Conservation (phyloP, 2,888 invertebrate genomes). For the Apodemia mormo region DNA sequence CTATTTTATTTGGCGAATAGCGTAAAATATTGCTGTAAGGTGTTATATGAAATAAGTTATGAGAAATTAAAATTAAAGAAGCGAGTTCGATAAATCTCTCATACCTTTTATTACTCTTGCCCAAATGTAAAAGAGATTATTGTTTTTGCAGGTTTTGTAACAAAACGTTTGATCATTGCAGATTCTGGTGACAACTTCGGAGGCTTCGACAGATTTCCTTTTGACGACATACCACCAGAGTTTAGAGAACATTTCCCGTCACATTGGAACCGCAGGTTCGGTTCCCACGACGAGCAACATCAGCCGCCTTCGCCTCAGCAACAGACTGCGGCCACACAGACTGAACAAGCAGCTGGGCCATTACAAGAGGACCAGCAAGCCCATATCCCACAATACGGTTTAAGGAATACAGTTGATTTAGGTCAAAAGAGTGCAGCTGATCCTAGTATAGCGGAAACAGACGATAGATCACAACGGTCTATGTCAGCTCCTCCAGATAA, state of each 20-base stretch:
- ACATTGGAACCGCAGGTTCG: constrained; percentile 69
- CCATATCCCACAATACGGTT: constrained; percentile 84
- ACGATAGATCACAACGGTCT: constrained; percentile 85
- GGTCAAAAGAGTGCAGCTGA: constrained; percentile 84
- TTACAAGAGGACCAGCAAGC: constrained; percentile 48
- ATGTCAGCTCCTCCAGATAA: constrained; percentile 90
- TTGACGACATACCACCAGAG: constrained; percentile 77
- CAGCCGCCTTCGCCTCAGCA: constrained; percentile 51
- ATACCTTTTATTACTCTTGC: no score
- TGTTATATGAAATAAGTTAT: no score
- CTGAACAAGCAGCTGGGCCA: constrained; percentile 55
- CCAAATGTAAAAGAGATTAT: neutral
- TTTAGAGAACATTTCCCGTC: constrained; percentile 75
- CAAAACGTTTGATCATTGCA: constrained; percentile 59
- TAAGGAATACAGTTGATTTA: constrained; percentile 90
- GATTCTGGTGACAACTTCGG: constrained; percentile 74
- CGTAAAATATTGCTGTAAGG: no score
- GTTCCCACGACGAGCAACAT: constrained; percentile 56
- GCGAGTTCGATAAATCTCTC: no score
- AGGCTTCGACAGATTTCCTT: constrained; percentile 79
- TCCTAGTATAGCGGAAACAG: constrained; percentile 74
- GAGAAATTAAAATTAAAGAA: no score
- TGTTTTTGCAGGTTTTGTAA: constrained; percentile 48
- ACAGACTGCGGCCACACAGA: constrained; percentile 67
- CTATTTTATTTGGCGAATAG: no score